A percentile compares a stretch with the other conserved stretches of the same genome.
These are phyloP conservation scores for Ceyx margarethae DNA, from an alignment of 2,113 vertebrate species.

Conservation along the genomic window DNA sequence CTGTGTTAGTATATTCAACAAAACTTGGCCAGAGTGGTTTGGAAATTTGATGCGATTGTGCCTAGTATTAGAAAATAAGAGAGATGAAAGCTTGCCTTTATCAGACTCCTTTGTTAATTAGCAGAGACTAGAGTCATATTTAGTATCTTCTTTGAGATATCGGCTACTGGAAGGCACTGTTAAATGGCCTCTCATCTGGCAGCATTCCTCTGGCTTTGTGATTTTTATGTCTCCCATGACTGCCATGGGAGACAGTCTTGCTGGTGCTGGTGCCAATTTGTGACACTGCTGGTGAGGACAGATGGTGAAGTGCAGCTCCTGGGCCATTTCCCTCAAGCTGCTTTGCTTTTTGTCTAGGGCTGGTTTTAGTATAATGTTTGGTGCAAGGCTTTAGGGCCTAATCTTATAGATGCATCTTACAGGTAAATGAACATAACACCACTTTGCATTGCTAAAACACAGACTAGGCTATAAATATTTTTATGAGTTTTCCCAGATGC, in stretches of 20 bases:
- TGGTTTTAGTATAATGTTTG: not conserved
- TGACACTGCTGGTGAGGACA: not conserved
- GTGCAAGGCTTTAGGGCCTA: not conserved
- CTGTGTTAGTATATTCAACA: not conserved
- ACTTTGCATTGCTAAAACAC: not conserved
- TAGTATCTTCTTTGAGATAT: not conserved
- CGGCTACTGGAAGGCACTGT: not conserved
- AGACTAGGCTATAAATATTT: not conserved
- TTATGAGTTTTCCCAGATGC: not conserved
- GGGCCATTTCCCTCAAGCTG: not conserved
- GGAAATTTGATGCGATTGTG: not conserved
- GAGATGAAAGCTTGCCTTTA: not conserved
- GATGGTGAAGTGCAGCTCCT: not conserved
- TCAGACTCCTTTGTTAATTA: not conserved
- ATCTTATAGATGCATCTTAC: not conserved
- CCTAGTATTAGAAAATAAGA: not conserved
- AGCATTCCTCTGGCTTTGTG: not conserved
- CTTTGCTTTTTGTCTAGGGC: not conserved
- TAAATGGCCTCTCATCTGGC: not conserved
- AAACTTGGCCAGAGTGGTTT: not conserved
- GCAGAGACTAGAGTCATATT: not conserved
- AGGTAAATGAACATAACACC: not conserved
- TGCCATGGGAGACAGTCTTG: not conserved
- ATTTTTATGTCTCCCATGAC: not conserved
- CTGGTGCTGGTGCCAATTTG: not conserved